Base-by-base conservation (phyloP, 2,113 vertebrate genomes). In the Poicephalus gulielmi region DNA sequence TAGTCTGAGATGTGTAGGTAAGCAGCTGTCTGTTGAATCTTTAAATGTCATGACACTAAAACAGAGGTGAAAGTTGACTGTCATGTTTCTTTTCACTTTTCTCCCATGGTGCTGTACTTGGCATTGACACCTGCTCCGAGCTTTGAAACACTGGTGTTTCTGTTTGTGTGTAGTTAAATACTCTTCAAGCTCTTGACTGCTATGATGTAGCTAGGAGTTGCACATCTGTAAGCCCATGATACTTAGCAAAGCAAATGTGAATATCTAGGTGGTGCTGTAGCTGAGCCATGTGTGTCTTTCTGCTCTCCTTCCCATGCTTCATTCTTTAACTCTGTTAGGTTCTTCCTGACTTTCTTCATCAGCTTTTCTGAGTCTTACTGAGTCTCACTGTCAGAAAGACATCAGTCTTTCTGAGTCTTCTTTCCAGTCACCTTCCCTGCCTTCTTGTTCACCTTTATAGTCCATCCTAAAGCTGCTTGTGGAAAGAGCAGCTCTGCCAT, bases 361-460 rank as follows among this genome's bases (percentile, higher is more conserved):
- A 80, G 37, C 28, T 66, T 41, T 49, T 73, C 62, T 10, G 4
- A 85, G 66, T 43, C n/a, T 76, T 37, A 37, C 18, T 63, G 2
- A 30, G 30, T 19, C 30, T 55, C 11, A 31, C 53, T 55, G 53
- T 55, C 53, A 55, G 11, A 31, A 55, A 55, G 30, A 55, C 17
- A 55, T 19, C 30, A 55, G 53, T 31, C 17, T 55, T 55, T 31
- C 53, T 33, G 52, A 55, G 53, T 55, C 63, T 63, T 71, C 43
- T 88, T 74, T 73, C 63, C 23, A n/a, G 9, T 20, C 33, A 52
- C 24, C 5, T 31, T 64, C 1, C 0, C 24, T 2, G 0, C 3
- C 49, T 37, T 20, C 39, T 77, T 12, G 2, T 24, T 71, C 39
- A 13, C 11, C 27, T 60, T 68, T 47, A n/a, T 24, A 55, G n/a